Base-by-base conservation (phyloP, 2,888 invertebrate genomes). In the Pogonocherus hispidulus region DNA sequence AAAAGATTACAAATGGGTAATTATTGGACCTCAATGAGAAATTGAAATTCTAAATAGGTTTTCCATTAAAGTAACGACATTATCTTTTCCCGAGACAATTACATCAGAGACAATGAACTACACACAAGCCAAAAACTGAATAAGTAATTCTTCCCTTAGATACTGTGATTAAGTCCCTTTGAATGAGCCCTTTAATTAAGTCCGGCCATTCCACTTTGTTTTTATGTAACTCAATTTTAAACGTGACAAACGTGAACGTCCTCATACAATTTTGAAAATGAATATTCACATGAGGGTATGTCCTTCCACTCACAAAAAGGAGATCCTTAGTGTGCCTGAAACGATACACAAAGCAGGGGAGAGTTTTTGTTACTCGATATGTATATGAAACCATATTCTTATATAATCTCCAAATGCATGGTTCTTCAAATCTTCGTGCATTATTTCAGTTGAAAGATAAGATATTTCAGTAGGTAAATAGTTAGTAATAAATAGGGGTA, bases 121-220 rank as follows among this genome's bases (percentile, higher is more conserved):
- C 9, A n/a, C n/a, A 19, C 47, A 4, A 20, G 11, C 3, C 47
- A 20, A 47, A 47, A n/a, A 51, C 14, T 51, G 51, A 51, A 51
- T 51, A 23, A 51, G 51, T 51, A 27, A 51, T 51, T 51, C 5
- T 51, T 27, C 23, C 27, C 14, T 51, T 51, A 4, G 3, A 27
- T n/a, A n/a, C 51, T 20, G 51, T 51, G 22, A 22, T 49, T 49
- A 49, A 22, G 16, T 4, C 51, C 51, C 11, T 23, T 51, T 51
- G 14, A 51, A 41, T 41, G 11, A 51, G 11, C 51, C 51, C 22
- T 23, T 46, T 51, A 51, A 51, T 51, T 51, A 27, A 51, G 23
- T 23, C 51, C 22, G 23, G 14, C 41, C 41, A 16, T 51, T 51
- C 14, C 51, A 51, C 23, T 51, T 51, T 51, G 22, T 51, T 51